Conservation (phyloP, 2,113 vertebrate species). For the Xiphophorus maculatus region DNA sequence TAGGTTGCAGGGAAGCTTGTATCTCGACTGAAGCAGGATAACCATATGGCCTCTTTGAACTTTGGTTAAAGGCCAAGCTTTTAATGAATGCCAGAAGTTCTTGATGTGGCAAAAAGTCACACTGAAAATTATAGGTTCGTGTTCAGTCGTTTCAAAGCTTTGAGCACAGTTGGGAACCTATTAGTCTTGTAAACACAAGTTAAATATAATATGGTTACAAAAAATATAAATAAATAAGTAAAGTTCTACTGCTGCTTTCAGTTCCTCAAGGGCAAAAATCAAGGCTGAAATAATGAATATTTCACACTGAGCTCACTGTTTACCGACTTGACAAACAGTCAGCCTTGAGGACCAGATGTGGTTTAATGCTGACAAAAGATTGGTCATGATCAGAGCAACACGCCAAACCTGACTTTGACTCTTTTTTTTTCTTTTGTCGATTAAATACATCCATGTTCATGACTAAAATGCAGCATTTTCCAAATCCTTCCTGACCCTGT, state of each 20-base stretch:
- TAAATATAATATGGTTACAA: not conserved
- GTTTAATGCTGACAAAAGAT: conserved; percentile 1
- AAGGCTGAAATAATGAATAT: not conserved
- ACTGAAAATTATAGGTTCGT: not conserved
- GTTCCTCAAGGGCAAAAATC: not conserved
- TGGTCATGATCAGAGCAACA: not conserved
- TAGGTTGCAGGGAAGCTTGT: not conserved
- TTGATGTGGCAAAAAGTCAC: not conserved
- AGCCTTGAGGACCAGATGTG: not conserved
- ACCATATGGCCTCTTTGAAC: not conserved
- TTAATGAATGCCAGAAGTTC: not conserved
- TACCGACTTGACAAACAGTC: not conserved
- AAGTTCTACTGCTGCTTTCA: not conserved
- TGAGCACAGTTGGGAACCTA: not conserved
- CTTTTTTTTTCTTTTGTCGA: not conserved
- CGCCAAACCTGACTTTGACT: not conserved
- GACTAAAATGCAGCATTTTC: conserved; percentile 25
- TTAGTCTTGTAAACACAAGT: no score
- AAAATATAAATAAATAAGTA: not conserved
- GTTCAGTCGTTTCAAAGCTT: not conserved
- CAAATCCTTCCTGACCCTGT: conserved; percentile 34
- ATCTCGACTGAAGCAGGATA: not conserved
- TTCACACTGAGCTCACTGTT: not conserved
- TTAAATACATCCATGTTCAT: not conserved
- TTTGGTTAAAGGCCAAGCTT: not conserved